A percentile compares a stretch with the other conserved stretches of the same genome.
Conservation (phyloP, 2,888 invertebrate genomes). For the Automeris io region DNA sequence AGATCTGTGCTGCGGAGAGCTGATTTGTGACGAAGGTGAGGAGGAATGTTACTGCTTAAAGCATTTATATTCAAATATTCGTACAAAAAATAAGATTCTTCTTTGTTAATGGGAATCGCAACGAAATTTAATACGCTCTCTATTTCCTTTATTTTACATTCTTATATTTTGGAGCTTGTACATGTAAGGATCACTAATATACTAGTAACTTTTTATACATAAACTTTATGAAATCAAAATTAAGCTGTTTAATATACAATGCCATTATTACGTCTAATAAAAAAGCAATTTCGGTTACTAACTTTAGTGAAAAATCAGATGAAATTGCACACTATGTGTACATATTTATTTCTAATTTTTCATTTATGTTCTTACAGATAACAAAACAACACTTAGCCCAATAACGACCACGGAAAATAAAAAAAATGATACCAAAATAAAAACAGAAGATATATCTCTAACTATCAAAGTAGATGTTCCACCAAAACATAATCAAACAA, state of each 20-base stretch:
- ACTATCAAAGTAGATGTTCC: conserved; percentile 5
- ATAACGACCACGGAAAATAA: conserved; percentile 21
- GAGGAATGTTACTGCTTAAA: not conserved
- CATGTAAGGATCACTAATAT: too few relatives aligned
- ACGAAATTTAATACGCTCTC: too few relatives aligned
- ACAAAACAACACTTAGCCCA: conserved; percentile 24
- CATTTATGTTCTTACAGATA: conserved; percentile 32
- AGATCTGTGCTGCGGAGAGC: conserved; percentile 54
- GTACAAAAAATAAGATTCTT: too few relatives aligned
- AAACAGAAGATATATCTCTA: conserved; percentile 12
- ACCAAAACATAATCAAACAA: conserved; percentile 3
- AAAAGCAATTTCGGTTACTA: too few relatives aligned
- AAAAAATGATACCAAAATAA: conserved; percentile 12
- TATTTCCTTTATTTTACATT: too few relatives aligned
- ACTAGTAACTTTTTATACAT: too few relatives aligned
- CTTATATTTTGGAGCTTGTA: too few relatives aligned
- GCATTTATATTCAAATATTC: not conserved
- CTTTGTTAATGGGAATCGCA: too few relatives aligned
- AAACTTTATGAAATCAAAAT: too few relatives aligned
- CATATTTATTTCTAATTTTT: not conserved
- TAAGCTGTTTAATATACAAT: too few relatives aligned
- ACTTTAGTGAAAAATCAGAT: too few relatives aligned
- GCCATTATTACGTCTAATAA: too few relatives aligned
- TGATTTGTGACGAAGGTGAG: conserved; percentile 46
- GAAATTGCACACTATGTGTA: not conserved